Percentiles rank a stretch among this genome's conserved stretches.
Evolutionary conservation across 2,888 invertebrate genomes (phyloP).

Genomic region (Pantelozetes paolii): DNA sequence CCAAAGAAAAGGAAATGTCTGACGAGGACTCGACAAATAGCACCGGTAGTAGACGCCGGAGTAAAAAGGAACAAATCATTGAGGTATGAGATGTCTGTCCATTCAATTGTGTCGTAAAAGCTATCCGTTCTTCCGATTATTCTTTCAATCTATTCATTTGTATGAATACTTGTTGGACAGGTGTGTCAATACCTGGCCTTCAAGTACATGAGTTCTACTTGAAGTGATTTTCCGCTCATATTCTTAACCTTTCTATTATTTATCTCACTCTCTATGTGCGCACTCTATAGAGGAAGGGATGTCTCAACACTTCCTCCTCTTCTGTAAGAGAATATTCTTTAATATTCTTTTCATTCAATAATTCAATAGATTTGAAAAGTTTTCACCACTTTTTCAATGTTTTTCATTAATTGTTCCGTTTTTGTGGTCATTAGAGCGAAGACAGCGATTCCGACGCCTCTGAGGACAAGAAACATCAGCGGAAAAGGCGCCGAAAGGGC

Average conservation of each 20-base stretch:
- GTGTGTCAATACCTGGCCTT: no score
- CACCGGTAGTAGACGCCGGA: neutral
- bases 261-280: neutral
- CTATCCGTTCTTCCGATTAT: neutral
- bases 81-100: neutral
- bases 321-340: no score
- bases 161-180: no score
- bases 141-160: neutral
- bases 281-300: conserved; percentile 15
- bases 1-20: conserved; percentile 54
- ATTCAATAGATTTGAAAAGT: neutral
- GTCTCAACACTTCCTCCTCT: conserved; percentile 21
- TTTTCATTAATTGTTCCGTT: neutral
- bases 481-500: conserved; percentile 23
- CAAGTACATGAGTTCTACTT: neutral
- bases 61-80: neutral
- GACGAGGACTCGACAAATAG: neutral
- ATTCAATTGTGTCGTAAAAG: neutral
- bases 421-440: no score
- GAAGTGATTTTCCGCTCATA: neutral
- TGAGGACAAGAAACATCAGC: conserved; percentile 35
- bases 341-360: neutral
- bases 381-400: no score
- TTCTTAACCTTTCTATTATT: neutral
- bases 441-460: conserved; percentile 34